These are phyloP conservation scores for Acanthosepion lycidas DNA, from an alignment of 2,888 invertebrate genomes.

Conservation along the genomic window DNA sequence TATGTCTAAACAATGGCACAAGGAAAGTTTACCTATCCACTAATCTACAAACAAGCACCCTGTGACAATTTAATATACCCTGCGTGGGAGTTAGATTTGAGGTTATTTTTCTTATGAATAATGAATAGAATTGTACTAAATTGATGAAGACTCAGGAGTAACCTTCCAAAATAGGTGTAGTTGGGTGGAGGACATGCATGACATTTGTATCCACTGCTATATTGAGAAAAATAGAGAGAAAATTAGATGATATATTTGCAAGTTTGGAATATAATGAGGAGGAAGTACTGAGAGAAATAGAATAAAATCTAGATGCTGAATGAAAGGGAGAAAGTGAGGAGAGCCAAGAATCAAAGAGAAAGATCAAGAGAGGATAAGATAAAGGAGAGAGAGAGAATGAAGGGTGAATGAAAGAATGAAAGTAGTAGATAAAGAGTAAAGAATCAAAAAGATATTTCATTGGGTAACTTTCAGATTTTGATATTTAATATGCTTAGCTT, in stretches of 20 bases:
- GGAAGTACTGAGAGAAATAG: neutral
- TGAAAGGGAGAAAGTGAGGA: neutral
- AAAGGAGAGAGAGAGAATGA: neutral
- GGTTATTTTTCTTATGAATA: neutral
- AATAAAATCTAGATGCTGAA: neutral
- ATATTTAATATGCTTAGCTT: too few relatives aligned
- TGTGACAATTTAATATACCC: neutral
- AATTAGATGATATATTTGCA: neutral
- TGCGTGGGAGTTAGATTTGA: neutral
- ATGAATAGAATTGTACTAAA: neutral
- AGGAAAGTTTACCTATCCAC: neutral
- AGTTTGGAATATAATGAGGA: neutral
- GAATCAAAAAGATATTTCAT: neutral
- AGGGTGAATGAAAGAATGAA: neutral
- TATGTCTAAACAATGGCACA: neutral
- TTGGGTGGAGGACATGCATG: neutral
- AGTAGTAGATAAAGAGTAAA: neutral
- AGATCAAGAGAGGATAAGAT: neutral
- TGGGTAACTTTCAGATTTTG: too few relatives aligned
- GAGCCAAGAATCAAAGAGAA: too few relatives aligned
- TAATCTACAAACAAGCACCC: neutral
- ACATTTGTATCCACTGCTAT: neutral
- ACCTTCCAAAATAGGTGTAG: too few relatives aligned
- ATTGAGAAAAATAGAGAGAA: neutral
- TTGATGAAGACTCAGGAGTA: neutral